Evolutionary conservation across 2,888 invertebrate genomes (phyloP).

Genomic region (Steinernema hermaphroditum): DNA sequence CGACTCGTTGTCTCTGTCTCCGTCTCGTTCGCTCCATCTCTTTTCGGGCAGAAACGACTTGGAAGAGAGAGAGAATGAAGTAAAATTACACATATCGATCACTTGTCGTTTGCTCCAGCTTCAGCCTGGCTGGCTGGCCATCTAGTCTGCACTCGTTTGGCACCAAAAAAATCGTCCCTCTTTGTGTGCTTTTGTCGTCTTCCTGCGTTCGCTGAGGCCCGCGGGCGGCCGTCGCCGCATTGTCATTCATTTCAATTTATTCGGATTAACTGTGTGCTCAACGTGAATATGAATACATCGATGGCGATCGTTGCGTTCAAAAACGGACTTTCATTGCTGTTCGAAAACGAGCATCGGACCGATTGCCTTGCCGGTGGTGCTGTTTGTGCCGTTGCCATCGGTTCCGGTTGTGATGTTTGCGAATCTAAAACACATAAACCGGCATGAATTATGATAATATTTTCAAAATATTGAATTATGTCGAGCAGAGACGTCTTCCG

Average conservation of each 20-base stretch:
- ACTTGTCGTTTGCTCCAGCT: slow-evolving; percentile 25
- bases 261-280: slow-evolving; percentile 15
- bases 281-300: slow-evolving; percentile 11
- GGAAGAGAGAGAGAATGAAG: slow-evolving; percentile 30
- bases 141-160: slow-evolving; percentile 17
- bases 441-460: too few relatives aligned
- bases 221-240: not conserved
- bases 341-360: not conserved
- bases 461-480: not conserved
- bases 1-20: slow-evolving; percentile 25
- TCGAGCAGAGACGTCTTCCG: not conserved
- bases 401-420: too few relatives aligned
- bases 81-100: slow-evolving; percentile 31
- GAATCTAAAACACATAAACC: too few relatives aligned
- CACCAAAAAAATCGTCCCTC: slow-evolving; percentile 1
- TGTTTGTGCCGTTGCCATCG: too few relatives aligned
- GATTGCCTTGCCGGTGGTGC: too few relatives aligned
- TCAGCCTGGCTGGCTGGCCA: slow-evolving; percentile 13
- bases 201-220: not conserved
- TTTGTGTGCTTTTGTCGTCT: not conserved
- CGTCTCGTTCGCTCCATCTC: slow-evolving; percentile 19
- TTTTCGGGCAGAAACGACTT: slow-evolving; percentile 29
- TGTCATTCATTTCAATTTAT: slow-evolving; percentile 21
- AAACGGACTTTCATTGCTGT: not conserved
- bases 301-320: not conserved